Evolutionary conservation across 1,140 invertebrate genomes (phyloP), one percentile per base, ranked within the genome.

Genomic region (Drosophila tropicalis): DNA sequence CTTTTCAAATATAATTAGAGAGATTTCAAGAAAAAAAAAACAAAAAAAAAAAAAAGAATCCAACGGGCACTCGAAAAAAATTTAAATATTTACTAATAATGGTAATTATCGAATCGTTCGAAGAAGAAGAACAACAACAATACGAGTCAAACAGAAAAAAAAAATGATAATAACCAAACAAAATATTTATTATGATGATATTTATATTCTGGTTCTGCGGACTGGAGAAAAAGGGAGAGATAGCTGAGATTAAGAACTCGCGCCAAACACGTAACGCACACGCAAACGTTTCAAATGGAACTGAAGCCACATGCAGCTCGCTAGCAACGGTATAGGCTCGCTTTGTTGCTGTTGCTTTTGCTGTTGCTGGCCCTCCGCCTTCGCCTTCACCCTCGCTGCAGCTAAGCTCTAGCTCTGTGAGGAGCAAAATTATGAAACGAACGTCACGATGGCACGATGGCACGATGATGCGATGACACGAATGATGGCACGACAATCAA

Each of bases 251-350:
- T 62, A 29, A 29, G 15, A 41, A 62, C 44, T 40, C 74, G 73
- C 73, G 77, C 67, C 62, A 79, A 86, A 64, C 44, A 51, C 84
- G 83, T 74, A 87, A 77, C 83, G 83, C 83, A 89, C 83, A 87
- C 84, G 83, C 76, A 89, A 89, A 87, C 83, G 83, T 80, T 80
- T 87, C 72, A 77, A 79, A 71, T 83, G 76, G 79, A 87, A 87
- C 83, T 87, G 80, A 86, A 41, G 70, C 69, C 39, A 34, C 77
- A 47, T 62, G 73, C 68, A 12, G 62, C 70, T 70, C 70, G 47
- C 17, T 60, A 76, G 63, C 60, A 40, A 54, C 74, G 66, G 74
- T 75, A 77, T 69, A 66, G 66, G 62, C 79, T 80, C 66, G 79
- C 66, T 65, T 66, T 64, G 76, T 68, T 81, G 47, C 47, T 54